Conservation (phyloP, 2,797 vertebrate genomes). For the Pseudochaenichthys georgianus region DNA sequence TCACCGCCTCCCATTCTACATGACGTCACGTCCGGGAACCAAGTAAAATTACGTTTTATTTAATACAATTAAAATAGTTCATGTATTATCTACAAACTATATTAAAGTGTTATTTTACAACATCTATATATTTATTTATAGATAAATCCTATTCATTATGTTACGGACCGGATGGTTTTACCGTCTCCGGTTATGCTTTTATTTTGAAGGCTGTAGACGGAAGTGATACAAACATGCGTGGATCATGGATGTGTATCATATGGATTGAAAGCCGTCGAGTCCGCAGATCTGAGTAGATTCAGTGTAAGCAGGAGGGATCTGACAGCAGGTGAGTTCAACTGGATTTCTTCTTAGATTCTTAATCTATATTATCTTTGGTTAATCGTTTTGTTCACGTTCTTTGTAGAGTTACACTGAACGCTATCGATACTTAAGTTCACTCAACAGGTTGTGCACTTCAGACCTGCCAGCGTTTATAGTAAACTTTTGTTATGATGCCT, state of each 20-base stretch:
- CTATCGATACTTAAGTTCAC: fast-evolving
- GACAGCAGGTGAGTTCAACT: constrained; percentile 24
- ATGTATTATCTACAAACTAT: fast-evolving
- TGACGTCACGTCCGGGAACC: not conserved
- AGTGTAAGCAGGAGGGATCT: not conserved
- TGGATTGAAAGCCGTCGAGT: not conserved
- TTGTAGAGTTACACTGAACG: not conserved
- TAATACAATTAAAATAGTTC: not conserved
- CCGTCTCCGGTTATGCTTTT: not conserved
- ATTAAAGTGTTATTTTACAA: fast-evolving
- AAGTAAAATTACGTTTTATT: constrained; percentile 16
- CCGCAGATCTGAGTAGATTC: not conserved
- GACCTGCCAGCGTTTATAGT: not conserved
- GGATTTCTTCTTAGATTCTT: fast-evolving
- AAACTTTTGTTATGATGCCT: not conserved
- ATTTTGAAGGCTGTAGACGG: constrained; percentile 22
- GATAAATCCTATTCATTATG: fast-evolving
- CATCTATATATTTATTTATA: fast-evolving
- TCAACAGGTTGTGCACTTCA: not conserved
- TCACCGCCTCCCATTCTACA: not conserved
- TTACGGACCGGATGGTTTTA: not conserved
- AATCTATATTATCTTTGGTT: too few relatives aligned
- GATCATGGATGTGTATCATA: too few relatives aligned
- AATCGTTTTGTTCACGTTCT: not conserved
- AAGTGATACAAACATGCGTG: not conserved